Percentiles rank a stretch among this genome's conserved stretches.
These are phyloP conservation scores for Leptinotarsa texana DNA, from an alignment of 1,140 invertebrate genomes.

Conservation along the genomic window DNA sequence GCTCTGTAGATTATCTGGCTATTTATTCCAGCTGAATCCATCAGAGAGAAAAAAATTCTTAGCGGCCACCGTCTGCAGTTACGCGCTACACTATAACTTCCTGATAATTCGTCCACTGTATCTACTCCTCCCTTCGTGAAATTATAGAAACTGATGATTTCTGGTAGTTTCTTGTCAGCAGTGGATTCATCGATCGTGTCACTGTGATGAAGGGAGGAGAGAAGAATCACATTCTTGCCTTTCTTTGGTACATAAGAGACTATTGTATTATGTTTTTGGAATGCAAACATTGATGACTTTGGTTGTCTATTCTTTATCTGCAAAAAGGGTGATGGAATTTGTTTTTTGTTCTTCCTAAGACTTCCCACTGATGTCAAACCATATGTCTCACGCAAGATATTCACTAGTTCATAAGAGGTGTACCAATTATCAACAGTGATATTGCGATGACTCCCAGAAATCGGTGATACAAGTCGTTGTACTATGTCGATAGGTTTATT, in stretches of 20 bases:
- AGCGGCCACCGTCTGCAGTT: conserved; percentile 13
- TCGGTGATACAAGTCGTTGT: conserved; percentile 33
- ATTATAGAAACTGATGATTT: not conserved
- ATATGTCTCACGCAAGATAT: not conserved
- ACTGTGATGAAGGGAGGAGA: conserved; percentile 9
- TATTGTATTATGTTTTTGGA: conserved; percentile 10
- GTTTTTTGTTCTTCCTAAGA: conserved; percentile 1
- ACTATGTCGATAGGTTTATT: conserved; percentile 11
- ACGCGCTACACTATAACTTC: conserved; percentile 14
- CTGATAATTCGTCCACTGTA: conserved; percentile 11
- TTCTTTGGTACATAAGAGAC: conserved; percentile 5
- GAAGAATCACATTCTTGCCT: not conserved
- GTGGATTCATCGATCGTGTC: not conserved
- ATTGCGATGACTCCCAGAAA: conserved; percentile 46
- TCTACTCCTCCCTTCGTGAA: not conserved
- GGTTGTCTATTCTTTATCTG: not conserved
- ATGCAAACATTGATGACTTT: conserved; percentile 9
- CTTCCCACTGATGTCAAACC: not conserved
- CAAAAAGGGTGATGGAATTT: conserved; percentile 11
- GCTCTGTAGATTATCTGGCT: not conserved
- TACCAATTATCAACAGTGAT: conserved; percentile 46
- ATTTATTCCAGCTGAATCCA: not conserved
- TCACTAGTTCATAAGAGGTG: not conserved
- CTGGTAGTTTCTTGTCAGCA: not conserved
- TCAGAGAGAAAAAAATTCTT: conserved; percentile 5